These are phyloP conservation scores for Syrphus vitripennis DNA, from an alignment of 2,888 invertebrate species.

Conservation along the genomic window DNA sequence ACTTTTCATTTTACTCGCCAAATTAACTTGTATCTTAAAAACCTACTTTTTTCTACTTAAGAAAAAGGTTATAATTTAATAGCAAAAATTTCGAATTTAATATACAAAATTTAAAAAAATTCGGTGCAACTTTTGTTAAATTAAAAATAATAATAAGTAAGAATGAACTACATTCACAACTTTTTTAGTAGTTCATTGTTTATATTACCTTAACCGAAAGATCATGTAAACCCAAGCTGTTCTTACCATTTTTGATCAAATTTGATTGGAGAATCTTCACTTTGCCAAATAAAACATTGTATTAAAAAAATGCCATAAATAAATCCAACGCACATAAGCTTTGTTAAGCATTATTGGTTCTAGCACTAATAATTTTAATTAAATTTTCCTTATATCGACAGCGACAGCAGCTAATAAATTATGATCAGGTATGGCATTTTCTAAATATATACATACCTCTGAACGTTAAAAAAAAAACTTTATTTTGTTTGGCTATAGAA, in stretches of 20 bases:
- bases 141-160: no score
- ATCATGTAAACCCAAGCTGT: neutral
- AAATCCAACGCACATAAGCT: neutral
- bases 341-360: neutral
- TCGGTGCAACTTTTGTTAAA: no score
- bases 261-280: neutral
- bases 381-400: neutral
- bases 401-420: neutral
- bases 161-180: no score
- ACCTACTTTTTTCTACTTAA: no score
- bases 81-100: no score
- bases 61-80: no score
- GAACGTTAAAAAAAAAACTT: neutral
- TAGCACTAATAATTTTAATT: neutral
- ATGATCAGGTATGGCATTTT: neutral
- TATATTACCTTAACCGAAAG: neutral
- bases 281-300: neutral
- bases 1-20: no score
- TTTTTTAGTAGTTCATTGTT: neutral
- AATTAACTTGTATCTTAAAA: no score
- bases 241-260: neutral
- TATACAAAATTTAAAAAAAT: no score
- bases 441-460: neutral
- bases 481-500: neutral
- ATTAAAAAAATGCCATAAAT: neutral